Conservation (phyloP, 2,113 vertebrate species). For the Pristiophorus japonicus region DNA sequence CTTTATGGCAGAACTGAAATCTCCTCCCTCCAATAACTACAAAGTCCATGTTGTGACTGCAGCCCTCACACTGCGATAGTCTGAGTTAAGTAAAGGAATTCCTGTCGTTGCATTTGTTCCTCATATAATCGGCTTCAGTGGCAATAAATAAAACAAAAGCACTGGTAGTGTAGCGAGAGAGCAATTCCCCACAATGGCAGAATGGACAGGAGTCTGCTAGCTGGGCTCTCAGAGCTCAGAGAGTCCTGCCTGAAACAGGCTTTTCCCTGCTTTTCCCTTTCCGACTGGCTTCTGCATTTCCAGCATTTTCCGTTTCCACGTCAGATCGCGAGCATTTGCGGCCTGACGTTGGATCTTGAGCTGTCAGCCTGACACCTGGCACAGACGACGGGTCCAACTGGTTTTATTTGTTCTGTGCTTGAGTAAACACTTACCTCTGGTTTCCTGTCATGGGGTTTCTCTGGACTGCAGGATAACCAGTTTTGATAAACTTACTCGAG, state of each 20-base stretch:
- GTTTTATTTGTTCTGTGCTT: conserved; percentile 2
- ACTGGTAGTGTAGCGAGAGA: neutral
- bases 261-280: neutral
- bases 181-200: neutral
- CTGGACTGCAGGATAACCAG: neutral
- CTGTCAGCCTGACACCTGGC: neutral
- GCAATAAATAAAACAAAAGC: neutral
- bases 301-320: neutral
- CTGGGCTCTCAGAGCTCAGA: neutral
- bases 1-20: neutral
- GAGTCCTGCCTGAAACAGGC: neutral
- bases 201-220: neutral
- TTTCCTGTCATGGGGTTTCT: neutral
- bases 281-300: neutral
- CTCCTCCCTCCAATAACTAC: neutral
- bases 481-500: neutral
- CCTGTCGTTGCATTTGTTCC: neutral
- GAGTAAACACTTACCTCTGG: neutral
- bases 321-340: neutral
- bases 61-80: neutral
- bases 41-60: neutral
- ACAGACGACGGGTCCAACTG: neutral
- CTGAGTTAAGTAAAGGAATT: neutral
- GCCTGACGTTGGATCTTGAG: neutral
- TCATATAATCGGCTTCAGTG: neutral